Evolutionary conservation across 2,888 invertebrate species (phyloP), one percentile per base, ranked within the genome.

Genomic region (Thumatha senex): DNA sequence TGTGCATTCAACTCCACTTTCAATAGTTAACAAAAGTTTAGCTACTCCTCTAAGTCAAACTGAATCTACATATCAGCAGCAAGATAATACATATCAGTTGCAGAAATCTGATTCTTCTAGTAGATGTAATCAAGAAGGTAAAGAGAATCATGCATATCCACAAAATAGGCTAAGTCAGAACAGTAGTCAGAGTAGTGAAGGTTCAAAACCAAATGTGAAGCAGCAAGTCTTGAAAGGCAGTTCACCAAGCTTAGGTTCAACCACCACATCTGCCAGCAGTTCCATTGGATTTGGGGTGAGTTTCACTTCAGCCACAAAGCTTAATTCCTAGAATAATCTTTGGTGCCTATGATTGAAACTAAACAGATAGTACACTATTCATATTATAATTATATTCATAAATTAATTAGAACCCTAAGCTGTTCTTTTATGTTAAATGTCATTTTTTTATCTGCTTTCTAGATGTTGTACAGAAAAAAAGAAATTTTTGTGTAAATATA

Each of bases 21-120:
- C 92, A 55, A 87, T 89, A 66, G 92, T 93, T 45, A 94, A 93
- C 69, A 94, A 94, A 77, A 94, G 94, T 75, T 87, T 94, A 58
- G 94, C 94, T 14, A 94, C 93, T 35, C 93, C 94, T 51, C 79
- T 94, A 72, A 93, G 92, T 84, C 94, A 93, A 82, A 92, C 84
- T 46, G 92, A 84, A 82, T 77, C 88, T 53, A 85, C 93, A 86
- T 92, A 92, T 90, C 91, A 87, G 72, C 91, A 87, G 72, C 89
- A 86, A 74, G 89, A 91, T 70, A 81, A 81, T 69, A 80, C 91
- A 88, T 92, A 92, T 89, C 92, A 89, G 70, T 78, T 92, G 72
- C 92, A 92, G 70, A 92, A 92, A 77, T 92, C 92, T 3, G 92
- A 92, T 70, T 91, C 92, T 56, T 86, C 87, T 49, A 85, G 81